A percentile compares a stretch with the other conserved stretches of the same genome.
phyloP scores from a whole-genome alignment of 2,888 invertebrate genomes.

The Xestia xanthographa region DNA sequence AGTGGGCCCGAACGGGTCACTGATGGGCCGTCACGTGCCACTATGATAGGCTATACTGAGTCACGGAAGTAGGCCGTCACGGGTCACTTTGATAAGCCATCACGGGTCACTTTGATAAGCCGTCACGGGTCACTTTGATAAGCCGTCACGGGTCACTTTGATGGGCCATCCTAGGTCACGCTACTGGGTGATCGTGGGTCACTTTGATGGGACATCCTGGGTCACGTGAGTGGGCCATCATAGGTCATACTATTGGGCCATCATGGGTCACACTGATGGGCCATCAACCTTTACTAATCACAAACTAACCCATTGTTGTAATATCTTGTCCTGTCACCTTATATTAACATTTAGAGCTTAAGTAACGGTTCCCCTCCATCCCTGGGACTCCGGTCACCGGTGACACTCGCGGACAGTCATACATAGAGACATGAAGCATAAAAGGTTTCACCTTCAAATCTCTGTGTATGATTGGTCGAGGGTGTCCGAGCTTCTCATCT shows the following conservation, averaged over 20 bases:
- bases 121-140: no score
- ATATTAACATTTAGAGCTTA: background rate
- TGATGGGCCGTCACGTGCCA: background rate
- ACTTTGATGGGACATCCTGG: background rate
- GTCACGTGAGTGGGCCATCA: background rate
- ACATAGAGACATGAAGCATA: conserved; percentile 55
- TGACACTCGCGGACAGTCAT: conserved; percentile 35
- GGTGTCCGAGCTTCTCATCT: conserved; percentile 8
- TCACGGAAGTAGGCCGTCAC: background rate
- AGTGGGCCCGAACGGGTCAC: no score
- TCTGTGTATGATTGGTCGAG: conserved; percentile 62
- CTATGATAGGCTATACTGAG: no score
- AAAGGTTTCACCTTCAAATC: conserved; percentile 43
- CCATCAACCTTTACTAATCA: background rate
- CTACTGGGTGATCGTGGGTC: background rate
- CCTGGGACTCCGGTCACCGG: conserved; percentile 1
- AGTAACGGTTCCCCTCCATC: background rate
- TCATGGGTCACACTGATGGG: no score
- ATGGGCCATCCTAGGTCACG: no score
- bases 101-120: no score
- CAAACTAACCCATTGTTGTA: background rate
- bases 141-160: background rate
- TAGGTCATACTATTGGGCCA: no score
- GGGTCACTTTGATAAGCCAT: no score
- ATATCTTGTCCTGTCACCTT: background rate